phyloP scores from a whole-genome alignment of 2,888 invertebrate genomes.

The Colostygia pectinataria region DNA sequence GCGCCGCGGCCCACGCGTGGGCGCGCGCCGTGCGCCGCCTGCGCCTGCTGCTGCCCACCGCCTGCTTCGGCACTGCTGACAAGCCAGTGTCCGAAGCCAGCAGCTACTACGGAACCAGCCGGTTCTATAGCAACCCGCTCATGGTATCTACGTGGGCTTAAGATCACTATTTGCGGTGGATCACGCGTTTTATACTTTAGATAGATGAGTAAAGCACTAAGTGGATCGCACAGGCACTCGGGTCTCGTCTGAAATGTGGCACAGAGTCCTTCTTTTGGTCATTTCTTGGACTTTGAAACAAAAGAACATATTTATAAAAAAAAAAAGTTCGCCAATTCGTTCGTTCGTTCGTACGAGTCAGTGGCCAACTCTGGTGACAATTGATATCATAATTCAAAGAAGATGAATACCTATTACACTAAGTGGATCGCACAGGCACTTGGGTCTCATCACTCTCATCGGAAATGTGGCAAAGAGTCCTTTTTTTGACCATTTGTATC shows the following conservation, averaged over 20 bases:
- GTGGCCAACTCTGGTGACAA: too few relatives aligned
- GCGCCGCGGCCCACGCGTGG: conserved; percentile 41
- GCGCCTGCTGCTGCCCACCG: conserved; percentile 51
- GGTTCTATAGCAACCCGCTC: conserved; percentile 68
- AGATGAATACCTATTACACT: too few relatives aligned
- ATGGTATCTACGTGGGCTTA: conserved; percentile 56
- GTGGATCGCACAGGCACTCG: background rate
- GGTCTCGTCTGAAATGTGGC: too few relatives aligned
- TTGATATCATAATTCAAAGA: too few relatives aligned
- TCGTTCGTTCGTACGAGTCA: too few relatives aligned
- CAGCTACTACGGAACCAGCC: conserved; percentile 60
- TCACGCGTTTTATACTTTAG: background rate
- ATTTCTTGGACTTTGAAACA: too few relatives aligned
- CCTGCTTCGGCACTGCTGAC: conserved; percentile 62
- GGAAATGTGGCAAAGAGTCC: too few relatives aligned
- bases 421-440: background rate
- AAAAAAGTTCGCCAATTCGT: too few relatives aligned
- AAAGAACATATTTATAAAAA: too few relatives aligned
- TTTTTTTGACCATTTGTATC: too few relatives aligned
- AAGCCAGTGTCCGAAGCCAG: conserved; percentile 60
- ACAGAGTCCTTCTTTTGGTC: too few relatives aligned
- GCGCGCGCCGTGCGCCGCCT: conserved; percentile 47
- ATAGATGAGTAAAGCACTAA: background rate
- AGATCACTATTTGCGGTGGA: background rate
- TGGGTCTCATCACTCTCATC: too few relatives aligned